Evolutionary conservation across 2,797 vertebrate genomes (phyloP), one percentile per base, ranked within the genome.

Genomic region (Chromobotia macracanthus): DNA sequence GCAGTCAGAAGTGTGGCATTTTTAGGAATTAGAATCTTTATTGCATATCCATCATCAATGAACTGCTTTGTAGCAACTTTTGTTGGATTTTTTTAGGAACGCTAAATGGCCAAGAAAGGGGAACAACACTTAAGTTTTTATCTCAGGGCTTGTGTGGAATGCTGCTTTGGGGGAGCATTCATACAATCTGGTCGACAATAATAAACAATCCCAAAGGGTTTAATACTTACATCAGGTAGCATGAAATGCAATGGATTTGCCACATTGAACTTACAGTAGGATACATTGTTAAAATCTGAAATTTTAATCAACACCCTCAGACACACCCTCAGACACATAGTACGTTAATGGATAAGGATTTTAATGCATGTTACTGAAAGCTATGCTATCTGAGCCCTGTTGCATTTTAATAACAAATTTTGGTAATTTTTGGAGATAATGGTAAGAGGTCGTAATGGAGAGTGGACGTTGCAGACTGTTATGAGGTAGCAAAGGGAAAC

Each of bases 71-170:
- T 91, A 90, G 91, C 93, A 94, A 91, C 93, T 93, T 93, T 94
- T 93, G 93, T 50, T 28, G 60, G 58, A 46, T 93, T 72, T 46
- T 16, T 51, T 65, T 28, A 84, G 61, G 48, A 80, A 80, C 69
- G 68, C 78, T 80, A 63, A 83, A 80, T 81, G 80, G 85, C 72
- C 64, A 83, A 80, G 93, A 93, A 91, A 87, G 92, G 95, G 96
- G 95, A 96, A 97, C 95, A 95, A 94, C 93, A 94, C 95, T 96
- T 95, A 94, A 93, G 93, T 93, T 95, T 96, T 89, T 89, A 88
- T 85, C 80, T 86, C 84, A 84, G 83, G 80, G 84, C 83, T 31
- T 81, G 75, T 82, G 73, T 83, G 38, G 31, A 78, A 70, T 79
- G 69, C 80, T 82, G 70, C 80, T 81, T 61, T 25, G 48, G 56